Base-by-base conservation (phyloP, 1,140 invertebrate genomes). In the Cydia pomonella region DNA sequence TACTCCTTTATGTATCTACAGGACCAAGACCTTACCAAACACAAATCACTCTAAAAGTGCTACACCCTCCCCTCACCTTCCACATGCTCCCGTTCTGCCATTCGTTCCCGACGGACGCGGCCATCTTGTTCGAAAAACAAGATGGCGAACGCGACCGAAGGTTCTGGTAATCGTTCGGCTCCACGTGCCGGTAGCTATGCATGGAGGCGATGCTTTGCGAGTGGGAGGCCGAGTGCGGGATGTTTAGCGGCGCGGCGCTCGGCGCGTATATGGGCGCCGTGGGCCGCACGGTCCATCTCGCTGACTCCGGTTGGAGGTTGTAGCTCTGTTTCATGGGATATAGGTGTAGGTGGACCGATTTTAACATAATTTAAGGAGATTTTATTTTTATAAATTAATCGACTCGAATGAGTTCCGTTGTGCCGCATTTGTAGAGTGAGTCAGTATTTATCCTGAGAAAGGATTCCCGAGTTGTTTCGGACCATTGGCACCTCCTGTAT, bases 21-120 rank as follows among this genome's bases (percentile, higher is more conserved):
- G 44, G n/a, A 44, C 23, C 13, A 83, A 88, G 90, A 91, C 89
- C 88, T 92, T 88, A 91, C 87, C 59, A 69, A 77, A 75, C 53
- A 77, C 78, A 81, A 74, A 78, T 76, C 83, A 87, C 83, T 84
- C 84, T 85, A 87, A 76, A 71, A 82, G 82, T 81, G 79, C 73
- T 77, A 78, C 79, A 87, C 89, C 91, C 89, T 85, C 87, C 91
- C 90, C 92, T 93, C 93, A 93, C 93, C 93, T 93, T 93, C 93
- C 92, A 93, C 44, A 87, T 86, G 73, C 87, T 79, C 69, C 88
- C 86, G 75, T 92, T 93, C 75, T 89, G 86, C 93, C 93, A 93
- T 64, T 93, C 90, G 86, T 93, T 92, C 71, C 85, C 87, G 84
- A 89, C 86, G 69, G 89, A 88, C 77, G 90, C 87, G 74, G 88